Conservation (phyloP, 2,797 vertebrate species). For the Galago senegalensis region DNA sequence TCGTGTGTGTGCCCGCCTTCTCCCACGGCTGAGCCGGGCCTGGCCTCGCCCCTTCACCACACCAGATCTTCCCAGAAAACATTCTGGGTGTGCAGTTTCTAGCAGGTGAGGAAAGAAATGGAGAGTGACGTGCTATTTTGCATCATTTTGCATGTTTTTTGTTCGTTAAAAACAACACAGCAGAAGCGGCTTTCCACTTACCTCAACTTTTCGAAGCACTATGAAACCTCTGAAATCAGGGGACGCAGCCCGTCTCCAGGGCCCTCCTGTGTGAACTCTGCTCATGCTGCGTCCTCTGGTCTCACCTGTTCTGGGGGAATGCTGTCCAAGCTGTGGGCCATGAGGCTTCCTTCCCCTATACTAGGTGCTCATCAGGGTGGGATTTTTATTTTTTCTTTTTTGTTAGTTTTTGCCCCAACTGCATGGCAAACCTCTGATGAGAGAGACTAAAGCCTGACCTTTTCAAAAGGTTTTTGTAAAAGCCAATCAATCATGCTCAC, state of each 20-base stretch:
- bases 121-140: neutral
- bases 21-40: slow-evolving; percentile 22
- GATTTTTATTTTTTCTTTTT: neutral
- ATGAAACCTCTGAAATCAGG: neutral
- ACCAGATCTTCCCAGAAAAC: slow-evolving; percentile 53
- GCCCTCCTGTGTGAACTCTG: no score
- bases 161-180: slow-evolving; percentile 27
- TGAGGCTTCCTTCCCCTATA: neutral
- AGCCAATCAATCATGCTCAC: neutral
- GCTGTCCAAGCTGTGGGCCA: neutral
- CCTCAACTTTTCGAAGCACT: neutral
- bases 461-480: slow-evolving; percentile 36
- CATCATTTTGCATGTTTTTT: slow-evolving; percentile 35
- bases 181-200: neutral
- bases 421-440: neutral
- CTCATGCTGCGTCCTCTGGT: accelerated
- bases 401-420: neutral
- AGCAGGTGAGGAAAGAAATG: slow-evolving; percentile 3
- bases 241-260: accelerated
- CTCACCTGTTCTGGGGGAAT: accelerated
- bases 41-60: neutral
- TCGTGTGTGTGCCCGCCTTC: neutral
- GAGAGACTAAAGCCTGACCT: neutral
- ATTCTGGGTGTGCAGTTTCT: neutral
- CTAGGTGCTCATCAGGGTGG: accelerated